These are phyloP conservation scores for Sula dactylatra DNA, from an alignment of 2,113 vertebrate genomes.

Conservation along the genomic window DNA sequence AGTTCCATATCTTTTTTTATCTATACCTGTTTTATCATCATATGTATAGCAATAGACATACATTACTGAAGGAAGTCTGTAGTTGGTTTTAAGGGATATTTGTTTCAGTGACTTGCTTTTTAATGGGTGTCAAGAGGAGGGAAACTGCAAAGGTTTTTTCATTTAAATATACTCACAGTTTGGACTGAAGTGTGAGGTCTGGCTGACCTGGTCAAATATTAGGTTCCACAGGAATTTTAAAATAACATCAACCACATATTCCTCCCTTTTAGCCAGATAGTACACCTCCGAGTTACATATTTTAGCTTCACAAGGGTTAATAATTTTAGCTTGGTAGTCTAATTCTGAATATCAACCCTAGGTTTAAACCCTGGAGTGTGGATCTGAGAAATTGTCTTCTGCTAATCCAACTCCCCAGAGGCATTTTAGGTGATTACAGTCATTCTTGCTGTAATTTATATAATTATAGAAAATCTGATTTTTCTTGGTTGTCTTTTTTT, in stretches of 20 bases:
- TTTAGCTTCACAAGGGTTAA: conserved; percentile 68
- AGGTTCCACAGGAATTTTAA: not conserved
- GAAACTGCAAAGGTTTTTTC: not conserved
- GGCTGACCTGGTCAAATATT: not conserved
- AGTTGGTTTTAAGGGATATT: not conserved
- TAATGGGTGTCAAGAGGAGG: not conserved
- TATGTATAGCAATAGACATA: not conserved
- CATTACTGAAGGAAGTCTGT: not conserved
- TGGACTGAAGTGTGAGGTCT: not conserved
- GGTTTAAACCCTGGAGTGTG: conserved; percentile 76
- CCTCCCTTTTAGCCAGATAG: not conserved
- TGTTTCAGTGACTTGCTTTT: not conserved
- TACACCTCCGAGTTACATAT: not conserved
- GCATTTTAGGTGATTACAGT: conserved; percentile 80
- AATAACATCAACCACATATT: not conserved
- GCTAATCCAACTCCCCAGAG: conserved; percentile 78
- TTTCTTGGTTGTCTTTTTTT: conserved; percentile 75
- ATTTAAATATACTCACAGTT: not conserved
- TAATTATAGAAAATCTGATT: conserved; percentile 78
- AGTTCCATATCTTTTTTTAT: not conserved
- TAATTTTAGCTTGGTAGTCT: conserved; percentile 64
- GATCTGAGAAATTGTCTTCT: conserved; percentile 83
- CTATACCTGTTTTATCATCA: not conserved
- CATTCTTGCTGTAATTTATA: conserved; percentile 82
- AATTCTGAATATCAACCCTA: conserved; percentile 58